A percentile compares a stretch with the other conserved stretches of the same genome.
phyloP scores from a whole-genome alignment of 2,888 invertebrate genomes.

The Germaria angustata region DNA sequence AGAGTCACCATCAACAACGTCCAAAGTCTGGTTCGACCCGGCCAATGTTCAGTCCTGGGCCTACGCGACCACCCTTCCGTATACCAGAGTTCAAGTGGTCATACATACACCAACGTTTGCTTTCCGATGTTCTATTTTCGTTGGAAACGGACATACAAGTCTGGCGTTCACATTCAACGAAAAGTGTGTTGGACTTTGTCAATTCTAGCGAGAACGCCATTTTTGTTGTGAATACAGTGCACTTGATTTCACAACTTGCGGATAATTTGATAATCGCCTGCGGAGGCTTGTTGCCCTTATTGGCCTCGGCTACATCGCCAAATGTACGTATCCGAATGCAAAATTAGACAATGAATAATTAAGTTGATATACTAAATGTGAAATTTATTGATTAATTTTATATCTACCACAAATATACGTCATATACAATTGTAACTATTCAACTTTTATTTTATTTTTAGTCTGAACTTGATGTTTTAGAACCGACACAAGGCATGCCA shows the following conservation, averaged over 20 bases:
- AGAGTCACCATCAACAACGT: constrained; percentile 70
- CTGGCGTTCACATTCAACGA: constrained; percentile 95
- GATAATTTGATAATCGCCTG: constrained; percentile 99
- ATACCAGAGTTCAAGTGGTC: constrained; percentile 99
- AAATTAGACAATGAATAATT: too few relatives aligned
- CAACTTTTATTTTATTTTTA: constrained; percentile 77
- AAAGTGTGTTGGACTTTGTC: constrained; percentile 98
- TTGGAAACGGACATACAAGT: constrained; percentile 98
- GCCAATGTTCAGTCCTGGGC: constrained; percentile 96
- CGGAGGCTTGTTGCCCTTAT: constrained; percentile 95
- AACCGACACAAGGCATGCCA: constrained; percentile 99
- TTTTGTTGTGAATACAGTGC: constrained; percentile 99
- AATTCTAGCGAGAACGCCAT: constrained; percentile 99
- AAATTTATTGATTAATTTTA: too few relatives aligned
- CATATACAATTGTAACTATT: not conserved
- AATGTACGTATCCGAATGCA: constrained; percentile 96
- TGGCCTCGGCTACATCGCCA: constrained; percentile 99
- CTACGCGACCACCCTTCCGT: constrained; percentile 96
- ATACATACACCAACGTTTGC: constrained; percentile 96
- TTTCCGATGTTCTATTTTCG: constrained; percentile 97
- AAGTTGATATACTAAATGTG: too few relatives aligned
- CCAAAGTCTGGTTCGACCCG: constrained; percentile 85
- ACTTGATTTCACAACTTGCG: constrained; percentile 98
- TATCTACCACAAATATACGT: too few relatives aligned
- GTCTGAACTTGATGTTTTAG: constrained; percentile 99